Conservation (phyloP, 2,888 invertebrate species). For the Philereme transversata region DNA sequence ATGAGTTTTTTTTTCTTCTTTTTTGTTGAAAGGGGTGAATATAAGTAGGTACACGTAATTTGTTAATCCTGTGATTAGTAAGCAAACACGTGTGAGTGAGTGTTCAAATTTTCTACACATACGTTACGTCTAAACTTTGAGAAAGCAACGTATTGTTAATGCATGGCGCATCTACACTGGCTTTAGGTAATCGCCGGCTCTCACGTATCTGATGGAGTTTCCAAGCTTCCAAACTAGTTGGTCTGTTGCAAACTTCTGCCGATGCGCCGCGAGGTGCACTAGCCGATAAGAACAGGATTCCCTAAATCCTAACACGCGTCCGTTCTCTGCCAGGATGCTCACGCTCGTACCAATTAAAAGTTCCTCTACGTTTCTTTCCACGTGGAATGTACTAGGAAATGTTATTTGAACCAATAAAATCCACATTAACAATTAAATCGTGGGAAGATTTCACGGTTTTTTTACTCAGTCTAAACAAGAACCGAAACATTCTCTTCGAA, state of each 20-base stretch:
- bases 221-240: conserved; percentile 80
- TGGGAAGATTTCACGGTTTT: conserved; percentile 15
- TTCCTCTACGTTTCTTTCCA: conserved; percentile 48
- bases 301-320: conserved; percentile 70
- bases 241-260: conserved; percentile 74
- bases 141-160: conserved; percentile 46
- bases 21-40: too few species aligned
- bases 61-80: too few species aligned
- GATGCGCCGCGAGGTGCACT: conserved; percentile 69
- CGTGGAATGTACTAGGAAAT: conserved; percentile 25
- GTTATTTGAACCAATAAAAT: conserved; percentile 17
- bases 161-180: conserved; percentile 48
- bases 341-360: conserved; percentile 69
- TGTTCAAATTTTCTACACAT: conserved; percentile 13
- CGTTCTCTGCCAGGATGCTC: conserved; percentile 50
- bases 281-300: conserved; percentile 74
- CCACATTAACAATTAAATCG: conserved; percentile 20
- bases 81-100: too few species aligned
- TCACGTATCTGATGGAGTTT: conserved; percentile 82
- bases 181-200: conserved; percentile 70
- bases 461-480: conserved; percentile 7
- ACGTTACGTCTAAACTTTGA: conserved; percentile 21
- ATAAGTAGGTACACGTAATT: too few species aligned
- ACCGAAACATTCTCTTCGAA: conserved; percentile 8
- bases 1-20: too few species aligned